Percentiles rank a stretch among this genome's conserved stretches.
Conservation (phyloP, 2,113 vertebrate species). For the Epinephelus moara region DNA sequence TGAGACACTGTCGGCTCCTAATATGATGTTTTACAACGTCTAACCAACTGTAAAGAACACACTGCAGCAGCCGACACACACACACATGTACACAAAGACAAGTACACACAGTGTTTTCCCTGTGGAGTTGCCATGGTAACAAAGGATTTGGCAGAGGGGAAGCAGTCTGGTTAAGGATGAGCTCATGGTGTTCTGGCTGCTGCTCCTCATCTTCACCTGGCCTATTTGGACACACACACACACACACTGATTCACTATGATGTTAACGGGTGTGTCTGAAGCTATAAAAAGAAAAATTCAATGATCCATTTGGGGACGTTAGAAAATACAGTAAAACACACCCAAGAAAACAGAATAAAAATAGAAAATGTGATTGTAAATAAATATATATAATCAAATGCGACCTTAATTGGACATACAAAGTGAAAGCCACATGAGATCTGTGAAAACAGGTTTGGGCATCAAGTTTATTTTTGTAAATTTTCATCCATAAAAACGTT, state of each 20-base stretch:
- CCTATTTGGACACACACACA: constrained; percentile 13
- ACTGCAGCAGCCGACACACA: background rate
- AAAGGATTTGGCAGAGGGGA: constrained; percentile 57
- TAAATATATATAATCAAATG: too few relatives aligned
- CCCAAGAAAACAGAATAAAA: background rate
- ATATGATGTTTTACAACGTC: constrained; percentile 2
- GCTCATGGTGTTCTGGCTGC: constrained; percentile 54
- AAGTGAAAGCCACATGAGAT: too few relatives aligned
- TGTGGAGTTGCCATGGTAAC: constrained; percentile 57
- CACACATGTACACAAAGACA: background rate
- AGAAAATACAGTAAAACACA: background rate
- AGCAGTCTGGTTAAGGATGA: constrained; percentile 52
- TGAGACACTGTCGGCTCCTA: background rate
- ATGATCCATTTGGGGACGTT: background rate
- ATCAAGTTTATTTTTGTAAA: too few relatives aligned
- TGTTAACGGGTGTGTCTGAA: too few relatives aligned
- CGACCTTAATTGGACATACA: too few relatives aligned
- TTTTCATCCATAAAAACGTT: too few relatives aligned
- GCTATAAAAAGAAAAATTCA: too few relatives aligned
- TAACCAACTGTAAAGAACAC: background rate
- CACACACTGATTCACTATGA: background rate
- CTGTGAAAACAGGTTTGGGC: too few relatives aligned
- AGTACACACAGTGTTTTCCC: constrained; percentile 25
- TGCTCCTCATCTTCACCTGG: constrained; percentile 44
- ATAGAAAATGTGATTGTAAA: background rate